Base-by-base conservation (phyloP, 2,888 invertebrate species). In the Kryphioiulus occultus region DNA sequence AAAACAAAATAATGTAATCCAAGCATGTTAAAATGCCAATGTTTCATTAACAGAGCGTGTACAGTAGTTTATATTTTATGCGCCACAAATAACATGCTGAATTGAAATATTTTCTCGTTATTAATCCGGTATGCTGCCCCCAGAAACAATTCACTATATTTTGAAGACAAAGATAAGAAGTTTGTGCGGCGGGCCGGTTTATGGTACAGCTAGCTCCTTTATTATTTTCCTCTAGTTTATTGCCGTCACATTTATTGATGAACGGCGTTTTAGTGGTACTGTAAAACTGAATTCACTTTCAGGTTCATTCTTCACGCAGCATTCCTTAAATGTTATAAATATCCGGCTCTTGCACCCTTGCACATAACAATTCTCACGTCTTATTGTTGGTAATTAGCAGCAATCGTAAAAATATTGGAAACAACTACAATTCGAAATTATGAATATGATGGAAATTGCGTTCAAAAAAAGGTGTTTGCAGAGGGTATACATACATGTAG, bases 241-340 rank as follows among this genome's bases (percentile, higher is more conserved):
- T n/a, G n/a, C 68, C 26, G 19, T 12, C 68, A 26, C n/a, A 68
- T 68, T 68, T 68, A 68, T 68, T 68, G 68, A 68, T 68, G 68
- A 68, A 68, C 68, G 26, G 68, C 26, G 68, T 68, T 68, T 68
- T 68, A 68, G 68, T 68, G 68, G 26, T 68, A 68, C 26, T 26
- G 68, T 68, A 68, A 68, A 68, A 68, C 68, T 26, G 26, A 68
- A 26, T 68, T 68, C 26, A 68, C 22, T 22, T 26, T 26, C 68
- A 68, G 68, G 68, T 12, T 68, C 68, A 26, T 68, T 68, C 22
- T 68, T 68, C 22, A 68, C 26, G 68, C 68, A 68, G 26, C 68
- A 68, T 68, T 68, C 68, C 68, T 68, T 22, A 22, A 68, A 68
- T 26, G 68, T 26, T 26, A 68, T 68, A 68, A 68, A 53, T 53